phyloP scores from a whole-genome alignment of 2,888 invertebrate genomes.

The Watsonalla binaria region DNA sequence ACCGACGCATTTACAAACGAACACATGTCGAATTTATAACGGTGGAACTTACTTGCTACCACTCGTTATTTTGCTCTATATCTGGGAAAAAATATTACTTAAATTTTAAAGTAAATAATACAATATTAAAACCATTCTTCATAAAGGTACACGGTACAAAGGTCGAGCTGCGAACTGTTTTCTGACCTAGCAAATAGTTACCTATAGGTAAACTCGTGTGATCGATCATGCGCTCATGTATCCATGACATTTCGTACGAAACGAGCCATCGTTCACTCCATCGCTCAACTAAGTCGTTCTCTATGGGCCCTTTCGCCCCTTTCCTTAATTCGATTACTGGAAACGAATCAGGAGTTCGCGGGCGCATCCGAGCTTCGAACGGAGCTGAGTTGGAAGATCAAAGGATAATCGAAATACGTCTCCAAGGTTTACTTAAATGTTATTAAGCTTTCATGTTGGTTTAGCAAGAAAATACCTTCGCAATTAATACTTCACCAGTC shows the following conservation, averaged over 20 bases:
- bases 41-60: slow-evolving; percentile 4
- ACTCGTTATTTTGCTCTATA: slow-evolving; percentile 1
- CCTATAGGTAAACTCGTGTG: slow-evolving; percentile 12
- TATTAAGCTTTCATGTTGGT: slow-evolving; percentile 38
- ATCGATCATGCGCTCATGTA: slow-evolving; percentile 40
- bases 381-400: slow-evolving; percentile 48
- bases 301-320: slow-evolving; percentile 40
- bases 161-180: background rate
- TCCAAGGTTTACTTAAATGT: slow-evolving; percentile 44
- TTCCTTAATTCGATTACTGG: slow-evolving; percentile 49
- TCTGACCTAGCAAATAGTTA: slow-evolving; percentile 2
- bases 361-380: slow-evolving; percentile 34
- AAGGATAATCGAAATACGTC: slow-evolving; percentile 50
- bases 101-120: too few relatives aligned
- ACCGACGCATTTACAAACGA: slow-evolving; percentile 25
- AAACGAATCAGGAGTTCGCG: slow-evolving; percentile 36
- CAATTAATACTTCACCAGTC: slow-evolving; percentile 11
- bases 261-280: slow-evolving; percentile 41
- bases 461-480: slow-evolving; percentile 25
- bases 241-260: slow-evolving; percentile 32
- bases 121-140: background rate
- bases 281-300: slow-evolving; percentile 40
- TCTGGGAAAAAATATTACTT: too few relatives aligned
- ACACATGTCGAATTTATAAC: slow-evolving; percentile 28
- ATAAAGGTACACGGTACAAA: background rate